Base-by-base conservation (phyloP, 2,113 vertebrate genomes). In the Ploceus nigricollis region DNA sequence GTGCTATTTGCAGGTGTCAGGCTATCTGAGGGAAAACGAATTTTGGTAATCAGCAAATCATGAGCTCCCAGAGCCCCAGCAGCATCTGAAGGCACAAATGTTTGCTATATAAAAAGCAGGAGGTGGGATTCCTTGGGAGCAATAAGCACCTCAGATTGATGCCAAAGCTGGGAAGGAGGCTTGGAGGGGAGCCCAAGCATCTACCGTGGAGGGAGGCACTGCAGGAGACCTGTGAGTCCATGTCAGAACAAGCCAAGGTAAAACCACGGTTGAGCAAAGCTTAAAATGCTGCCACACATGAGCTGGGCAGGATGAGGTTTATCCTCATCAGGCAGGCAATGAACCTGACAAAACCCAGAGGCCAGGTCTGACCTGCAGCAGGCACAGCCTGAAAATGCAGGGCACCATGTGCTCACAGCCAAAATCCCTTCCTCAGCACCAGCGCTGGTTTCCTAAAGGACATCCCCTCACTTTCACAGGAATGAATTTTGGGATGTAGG, bases 21-120 rank as follows among this genome's bases (percentile, higher is more conserved):
- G 56, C 37, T 68, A 50, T 42, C 30, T 0, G 0, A 94, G 45
- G 18, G 33, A 73, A 83, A 72, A 48, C 16, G 48, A 61, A 50
- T 81, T 81, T 91, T 48, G 56, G 33, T 60, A 54, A 79, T 50
- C 61, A 72, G 58, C 31, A 83, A 94, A 72, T 31, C 44, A 30
- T 14, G 57, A 89, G 75, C 66, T 88, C 51, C 61, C 82, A 63
- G 39, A 82, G 48, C 57, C 44, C n/a, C 66, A 56, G 79, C 39
- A 57, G 50, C 63, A 69, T 56, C 66, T 80, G 58, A 81, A 93
- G 72, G 58, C 68, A 89, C 87, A 91, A 91, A 51, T 17, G 21
- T 87, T 89, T 40, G 30, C 58, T 77, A 30, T 31, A 87, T n/a
- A 44, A 83, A 95, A 93, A 83, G 40, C 58, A 72, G 58, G 37